Evolutionary conservation across 2,113 vertebrate genomes (phyloP).

Genomic region (Tenebrosternarchus preto): DNA sequence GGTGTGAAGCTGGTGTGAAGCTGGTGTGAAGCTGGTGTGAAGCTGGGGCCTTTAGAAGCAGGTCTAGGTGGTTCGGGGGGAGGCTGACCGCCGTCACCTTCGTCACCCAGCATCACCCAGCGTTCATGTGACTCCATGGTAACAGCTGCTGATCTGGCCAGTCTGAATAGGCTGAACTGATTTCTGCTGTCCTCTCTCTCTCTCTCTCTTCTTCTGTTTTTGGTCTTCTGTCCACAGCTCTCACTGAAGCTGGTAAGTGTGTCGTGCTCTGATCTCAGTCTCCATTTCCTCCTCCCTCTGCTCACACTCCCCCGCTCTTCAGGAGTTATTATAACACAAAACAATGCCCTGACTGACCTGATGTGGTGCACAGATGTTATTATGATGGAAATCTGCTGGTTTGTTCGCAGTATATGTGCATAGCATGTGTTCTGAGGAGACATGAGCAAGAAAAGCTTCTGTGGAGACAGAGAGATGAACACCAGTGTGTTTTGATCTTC

Average conservation of each 20-base stretch:
- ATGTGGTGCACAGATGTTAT: neutral
- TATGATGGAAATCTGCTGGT: neutral
- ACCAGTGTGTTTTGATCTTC: neutral
- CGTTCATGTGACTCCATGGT: no score
- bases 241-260: constrained; percentile 98
- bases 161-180: constrained; percentile 16
- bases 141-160: no score
- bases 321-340: neutral
- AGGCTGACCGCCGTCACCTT: no score
- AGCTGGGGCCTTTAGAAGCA: no score
- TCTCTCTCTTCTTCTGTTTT: constrained; percentile 48
- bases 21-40: no score
- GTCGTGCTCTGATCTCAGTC: constrained; percentile 42
- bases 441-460: neutral
- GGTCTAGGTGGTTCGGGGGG: no score
- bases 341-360: neutral
- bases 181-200: constrained; percentile 52
- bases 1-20: no score
- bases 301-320: neutral
- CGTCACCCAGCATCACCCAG: no score
- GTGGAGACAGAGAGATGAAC: neutral
- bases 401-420: neutral
- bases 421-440: neutral
- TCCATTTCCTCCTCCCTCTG: neutral
- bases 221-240: constrained; percentile 78